Evolutionary conservation across 2,888 invertebrate species (phyloP).

Genomic region (Chydorus sphaericus): DNA sequence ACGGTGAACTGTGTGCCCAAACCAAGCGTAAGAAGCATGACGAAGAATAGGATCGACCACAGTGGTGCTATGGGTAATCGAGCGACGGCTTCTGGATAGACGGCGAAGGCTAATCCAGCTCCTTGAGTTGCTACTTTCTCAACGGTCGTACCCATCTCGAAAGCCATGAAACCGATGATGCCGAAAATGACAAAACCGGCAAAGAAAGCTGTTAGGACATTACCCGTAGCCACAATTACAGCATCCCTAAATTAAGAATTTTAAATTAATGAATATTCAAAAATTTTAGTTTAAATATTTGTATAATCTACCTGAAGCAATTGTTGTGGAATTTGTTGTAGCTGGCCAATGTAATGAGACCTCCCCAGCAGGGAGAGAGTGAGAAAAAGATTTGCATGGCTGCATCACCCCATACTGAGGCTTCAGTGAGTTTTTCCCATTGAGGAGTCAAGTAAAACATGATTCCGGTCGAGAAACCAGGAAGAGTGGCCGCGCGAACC

Average conservation of each 20-base stretch:
- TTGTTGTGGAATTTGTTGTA: slow-evolving; percentile 75
- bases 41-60: slow-evolving; percentile 67
- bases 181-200: slow-evolving; percentile 68
- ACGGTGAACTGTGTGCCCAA: slow-evolving; percentile 46
- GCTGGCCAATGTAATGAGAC: slow-evolving; percentile 66
- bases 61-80: slow-evolving; percentile 61
- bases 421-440: slow-evolving; percentile 53
- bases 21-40: slow-evolving; percentile 58
- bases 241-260: slow-evolving; percentile 42
- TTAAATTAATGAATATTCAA: not conserved
- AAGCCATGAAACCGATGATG: slow-evolving; percentile 64
- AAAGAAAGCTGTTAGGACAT: slow-evolving; percentile 63
- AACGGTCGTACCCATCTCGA: slow-evolving; percentile 53
- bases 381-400: slow-evolving; percentile 80
- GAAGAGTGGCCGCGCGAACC: slow-evolving; percentile 59
- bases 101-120: slow-evolving; percentile 65
- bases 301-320: slow-evolving; percentile 47
- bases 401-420: slow-evolving; percentile 66
- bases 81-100: slow-evolving; percentile 67
- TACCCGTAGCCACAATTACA: slow-evolving; percentile 56
- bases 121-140: slow-evolving; percentile 56
- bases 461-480: slow-evolving; percentile 62
- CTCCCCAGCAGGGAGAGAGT: slow-evolving; percentile 72
- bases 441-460: slow-evolving; percentile 64
- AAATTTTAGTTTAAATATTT: not conserved